Percentiles rank a stretch among this genome's conserved stretches.
phyloP scores from a whole-genome alignment of 2,113 vertebrate species.

The human region DNA sequence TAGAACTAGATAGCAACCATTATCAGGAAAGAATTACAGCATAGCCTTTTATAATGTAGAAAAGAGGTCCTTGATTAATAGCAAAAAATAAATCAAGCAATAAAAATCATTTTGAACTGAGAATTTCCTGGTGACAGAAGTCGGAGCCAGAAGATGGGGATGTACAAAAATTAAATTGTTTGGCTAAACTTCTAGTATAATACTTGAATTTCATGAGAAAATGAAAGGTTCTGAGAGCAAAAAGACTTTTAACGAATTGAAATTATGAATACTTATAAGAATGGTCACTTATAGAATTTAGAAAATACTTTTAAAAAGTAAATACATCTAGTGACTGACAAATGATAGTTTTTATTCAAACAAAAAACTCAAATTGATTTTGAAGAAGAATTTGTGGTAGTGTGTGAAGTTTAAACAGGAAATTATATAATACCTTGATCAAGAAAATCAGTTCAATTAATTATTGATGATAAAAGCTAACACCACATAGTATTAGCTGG shows the following conservation, averaged over 20 bases:
- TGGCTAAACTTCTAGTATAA: neutral
- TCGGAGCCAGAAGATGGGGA: neutral
- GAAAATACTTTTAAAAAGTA: neutral
- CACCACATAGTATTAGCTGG: neutral
- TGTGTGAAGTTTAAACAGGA: neutral
- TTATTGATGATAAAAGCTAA: neutral
- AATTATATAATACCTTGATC: neutral
- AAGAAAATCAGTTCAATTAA: neutral
- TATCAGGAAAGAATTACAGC: neutral
- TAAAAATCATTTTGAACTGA: neutral
- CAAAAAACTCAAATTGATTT: neutral
- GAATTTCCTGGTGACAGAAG: neutral
- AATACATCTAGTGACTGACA: neutral
- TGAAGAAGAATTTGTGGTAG: neutral
- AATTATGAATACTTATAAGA: neutral
- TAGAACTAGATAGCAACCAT: neutral
- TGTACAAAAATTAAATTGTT: neutral
- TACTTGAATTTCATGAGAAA: neutral
- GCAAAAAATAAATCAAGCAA: neutral
- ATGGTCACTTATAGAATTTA: neutral
- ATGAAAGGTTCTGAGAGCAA: neutral
- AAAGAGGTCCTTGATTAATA: neutral
- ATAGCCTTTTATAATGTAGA: neutral
- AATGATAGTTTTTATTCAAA: neutral
- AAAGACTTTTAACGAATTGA: neutral